These are phyloP conservation scores for Pseudocheirus occidentalis DNA, from an alignment of 2,797 vertebrate genomes.

Conservation along the genomic window DNA sequence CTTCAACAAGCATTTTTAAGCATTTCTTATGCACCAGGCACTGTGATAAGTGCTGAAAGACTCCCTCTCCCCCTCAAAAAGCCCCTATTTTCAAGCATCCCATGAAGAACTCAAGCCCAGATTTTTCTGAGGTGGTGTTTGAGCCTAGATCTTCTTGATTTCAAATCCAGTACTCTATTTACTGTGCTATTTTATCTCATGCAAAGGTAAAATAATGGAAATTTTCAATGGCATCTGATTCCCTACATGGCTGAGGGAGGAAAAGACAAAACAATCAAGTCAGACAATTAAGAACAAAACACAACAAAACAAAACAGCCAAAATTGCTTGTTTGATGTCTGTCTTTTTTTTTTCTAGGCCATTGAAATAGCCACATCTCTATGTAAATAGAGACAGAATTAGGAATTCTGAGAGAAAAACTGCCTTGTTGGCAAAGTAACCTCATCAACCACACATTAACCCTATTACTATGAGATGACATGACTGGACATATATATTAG, in stretches of 20 bases:
- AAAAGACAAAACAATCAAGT: too few relatives aligned
- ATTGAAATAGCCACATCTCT: background rate
- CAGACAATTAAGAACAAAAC: too few relatives aligned
- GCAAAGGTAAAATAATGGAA: background rate
- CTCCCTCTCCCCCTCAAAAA: background rate
- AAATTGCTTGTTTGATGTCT: too few relatives aligned
- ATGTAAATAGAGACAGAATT: background rate
- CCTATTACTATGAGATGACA: background rate
- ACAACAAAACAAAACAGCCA: too few relatives aligned
- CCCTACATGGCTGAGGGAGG: too few relatives aligned
- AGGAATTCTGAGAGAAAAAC: background rate
- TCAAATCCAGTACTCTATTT: background rate
- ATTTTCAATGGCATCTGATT: too few relatives aligned
- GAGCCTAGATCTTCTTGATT: background rate
- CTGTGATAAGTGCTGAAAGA: background rate
- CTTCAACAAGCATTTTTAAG: background rate
- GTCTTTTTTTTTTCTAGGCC: background rate
- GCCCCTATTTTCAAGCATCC: background rate
- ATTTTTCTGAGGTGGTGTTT: background rate
- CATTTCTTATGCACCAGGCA: background rate
- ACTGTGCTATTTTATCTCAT: background rate
- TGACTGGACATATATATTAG: accelerated
- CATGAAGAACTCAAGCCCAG: background rate
- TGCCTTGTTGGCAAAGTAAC: accelerated
- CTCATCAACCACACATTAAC: too few relatives aligned